These are phyloP conservation scores for Exephanes ischioxanthus DNA, from an alignment of 2,888 invertebrate species.

Conservation along the genomic window DNA sequence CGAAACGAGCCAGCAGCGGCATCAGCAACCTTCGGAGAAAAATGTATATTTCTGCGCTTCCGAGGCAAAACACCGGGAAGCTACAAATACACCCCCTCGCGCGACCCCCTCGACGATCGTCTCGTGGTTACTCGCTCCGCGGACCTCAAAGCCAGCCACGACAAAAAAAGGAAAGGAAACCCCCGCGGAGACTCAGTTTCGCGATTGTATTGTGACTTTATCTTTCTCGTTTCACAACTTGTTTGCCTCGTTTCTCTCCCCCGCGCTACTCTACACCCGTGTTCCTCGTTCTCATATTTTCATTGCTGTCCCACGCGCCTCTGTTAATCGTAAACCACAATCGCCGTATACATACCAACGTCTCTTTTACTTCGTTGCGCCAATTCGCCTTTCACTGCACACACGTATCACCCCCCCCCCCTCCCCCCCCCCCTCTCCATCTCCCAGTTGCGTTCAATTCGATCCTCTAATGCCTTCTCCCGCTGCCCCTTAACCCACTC, in stretches of 20 bases:
- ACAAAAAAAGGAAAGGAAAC: neutral
- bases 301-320: constrained; percentile 6
- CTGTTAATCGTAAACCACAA: constrained; percentile 32
- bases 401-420: neutral
- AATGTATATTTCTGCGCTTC: constrained; percentile 49
- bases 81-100: constrained; percentile 51
- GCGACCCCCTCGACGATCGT: neutral
- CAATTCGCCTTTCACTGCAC: constrained; percentile 17
- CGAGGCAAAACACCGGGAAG: constrained; percentile 48
- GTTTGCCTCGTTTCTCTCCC: neutral
- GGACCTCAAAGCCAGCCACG: constrained; percentile 23
- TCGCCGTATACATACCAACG: neutral
- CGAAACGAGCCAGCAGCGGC: constrained; percentile 23
- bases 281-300: constrained; percentile 34
- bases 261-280: neutral
- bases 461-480: constrained; percentile 36
- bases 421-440: neutral
- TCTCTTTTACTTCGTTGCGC: constrained; percentile 28
- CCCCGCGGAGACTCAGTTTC: constrained; percentile 26
- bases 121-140: neutral
- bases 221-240: constrained; percentile 57
- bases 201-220: constrained; percentile 64
- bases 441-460: constrained; percentile 35
- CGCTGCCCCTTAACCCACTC: neutral
- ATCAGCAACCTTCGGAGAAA: constrained; percentile 8